Evolutionary conservation across 1,140 invertebrate species (phyloP).

Genomic region (Neotoxoptera formosana): DNA sequence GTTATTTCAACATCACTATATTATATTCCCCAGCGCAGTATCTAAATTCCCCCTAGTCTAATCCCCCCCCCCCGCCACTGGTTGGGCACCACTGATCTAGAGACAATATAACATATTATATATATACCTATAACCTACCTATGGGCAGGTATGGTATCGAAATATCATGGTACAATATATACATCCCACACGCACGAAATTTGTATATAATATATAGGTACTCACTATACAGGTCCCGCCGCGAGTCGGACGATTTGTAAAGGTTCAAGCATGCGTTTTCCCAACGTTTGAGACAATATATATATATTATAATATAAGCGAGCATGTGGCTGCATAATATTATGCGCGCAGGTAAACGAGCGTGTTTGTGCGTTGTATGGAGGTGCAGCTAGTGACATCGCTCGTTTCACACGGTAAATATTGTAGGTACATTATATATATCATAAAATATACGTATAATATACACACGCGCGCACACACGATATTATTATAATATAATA

Average conservation of each 20-base stretch:
- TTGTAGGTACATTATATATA: not conserved
- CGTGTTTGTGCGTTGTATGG: not conserved
- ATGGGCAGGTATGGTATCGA: not conserved
- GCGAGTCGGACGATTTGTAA: not conserved
- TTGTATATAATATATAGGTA: not conserved
- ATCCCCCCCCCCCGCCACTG: too few species aligned
- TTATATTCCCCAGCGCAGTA: too few species aligned
- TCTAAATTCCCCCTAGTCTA: too few species aligned
- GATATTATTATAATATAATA: too few species aligned
- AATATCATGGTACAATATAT: not conserved
- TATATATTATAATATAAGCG: not conserved
- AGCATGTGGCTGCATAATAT: not conserved
- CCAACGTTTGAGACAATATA: not conserved
- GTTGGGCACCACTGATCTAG: too few species aligned
- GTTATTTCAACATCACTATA: too few species aligned
- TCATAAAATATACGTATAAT: not conserved
- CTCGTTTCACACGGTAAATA: conserved; percentile 1
- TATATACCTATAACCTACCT: too few species aligned
- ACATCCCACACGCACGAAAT: not conserved
- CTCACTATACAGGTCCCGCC: not conserved
- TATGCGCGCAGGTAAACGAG: not conserved
- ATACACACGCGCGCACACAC: too few species aligned
- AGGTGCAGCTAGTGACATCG: not conserved
- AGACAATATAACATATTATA: too few species aligned
- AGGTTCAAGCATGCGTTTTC: not conserved